phyloP scores from a whole-genome alignment of 2,888 invertebrate species.

The Eurytoma californica region DNA sequence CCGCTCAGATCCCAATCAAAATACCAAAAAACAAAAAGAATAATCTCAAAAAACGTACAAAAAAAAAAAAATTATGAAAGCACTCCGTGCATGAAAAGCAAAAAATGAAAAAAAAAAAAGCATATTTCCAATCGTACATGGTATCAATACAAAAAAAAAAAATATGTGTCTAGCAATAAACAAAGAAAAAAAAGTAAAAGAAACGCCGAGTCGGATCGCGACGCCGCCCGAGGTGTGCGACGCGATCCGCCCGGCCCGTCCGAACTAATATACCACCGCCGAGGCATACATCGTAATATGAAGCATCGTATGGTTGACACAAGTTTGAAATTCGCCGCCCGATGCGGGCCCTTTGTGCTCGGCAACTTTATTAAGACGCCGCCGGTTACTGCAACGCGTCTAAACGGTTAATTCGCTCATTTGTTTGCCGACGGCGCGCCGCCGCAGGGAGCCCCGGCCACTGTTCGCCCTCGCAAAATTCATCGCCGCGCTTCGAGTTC shows the following conservation, averaged over 20 bases:
- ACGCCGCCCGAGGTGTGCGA: constrained; percentile 37
- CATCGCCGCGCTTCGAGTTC: no score
- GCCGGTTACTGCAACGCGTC: not conserved
- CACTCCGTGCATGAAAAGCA: constrained; percentile 17
- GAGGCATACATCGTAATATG: constrained; percentile 23
- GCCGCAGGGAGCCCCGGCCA: not conserved
- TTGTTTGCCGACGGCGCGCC: constrained; percentile 35
- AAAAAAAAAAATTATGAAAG: constrained; percentile 14
- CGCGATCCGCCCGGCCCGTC: constrained; percentile 56
- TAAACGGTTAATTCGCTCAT: constrained; percentile 43
- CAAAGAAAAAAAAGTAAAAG: constrained; percentile 18
- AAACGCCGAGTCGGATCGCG: constrained; percentile 41
- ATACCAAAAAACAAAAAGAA: not conserved
- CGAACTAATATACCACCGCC: constrained; percentile 44
- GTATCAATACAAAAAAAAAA: constrained; percentile 12
- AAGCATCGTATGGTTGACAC: constrained; percentile 71
- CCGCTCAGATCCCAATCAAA: constrained; percentile 4
- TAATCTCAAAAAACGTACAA: constrained; percentile 12
- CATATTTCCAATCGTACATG: constrained; percentile 6
- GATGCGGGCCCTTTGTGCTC: constrained; percentile 6
- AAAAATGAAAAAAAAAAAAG: constrained; percentile 27
- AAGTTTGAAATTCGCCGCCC: constrained; percentile 70
- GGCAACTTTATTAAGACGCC: constrained; percentile 42
- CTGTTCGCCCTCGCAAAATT: no score
- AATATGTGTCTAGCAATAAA: constrained; percentile 6